These are phyloP conservation scores for Dryadula phaetusa DNA, from an alignment of 2,888 invertebrate genomes.

Conservation along the genomic window DNA sequence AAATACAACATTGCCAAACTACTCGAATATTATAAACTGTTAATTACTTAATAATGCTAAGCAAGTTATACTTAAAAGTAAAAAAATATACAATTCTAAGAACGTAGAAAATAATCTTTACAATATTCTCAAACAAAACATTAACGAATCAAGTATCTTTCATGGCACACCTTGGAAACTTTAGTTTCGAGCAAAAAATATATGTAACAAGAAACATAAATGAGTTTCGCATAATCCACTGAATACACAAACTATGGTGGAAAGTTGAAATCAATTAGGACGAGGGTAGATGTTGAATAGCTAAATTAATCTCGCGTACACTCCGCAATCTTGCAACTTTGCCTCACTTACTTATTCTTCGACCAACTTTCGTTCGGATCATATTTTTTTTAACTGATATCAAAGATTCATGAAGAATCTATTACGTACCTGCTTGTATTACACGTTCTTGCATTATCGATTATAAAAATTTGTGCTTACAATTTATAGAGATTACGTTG, in stretches of 20 bases:
- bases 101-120: too few relatives aligned
- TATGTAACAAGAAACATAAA: slow-evolving; percentile 17
- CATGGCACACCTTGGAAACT: neutral
- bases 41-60: too few relatives aligned
- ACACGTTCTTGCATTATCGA: neutral
- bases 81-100: too few relatives aligned
- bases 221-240: slow-evolving; percentile 5
- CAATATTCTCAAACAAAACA: too few relatives aligned
- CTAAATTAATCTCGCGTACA: slow-evolving; percentile 28
- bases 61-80: too few relatives aligned
- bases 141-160: too few relatives aligned
- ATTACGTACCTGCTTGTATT: neutral
- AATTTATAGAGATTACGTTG: neutral
- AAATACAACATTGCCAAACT: too few relatives aligned
- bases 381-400: slow-evolving; percentile 5
- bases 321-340: slow-evolving; percentile 25
- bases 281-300: slow-evolving; percentile 20
- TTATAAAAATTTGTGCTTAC: neutral
- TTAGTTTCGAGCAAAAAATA: neutral
- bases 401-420: neutral
- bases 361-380: slow-evolving; percentile 3
- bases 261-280: slow-evolving; percentile 26
- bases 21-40: too few relatives aligned
- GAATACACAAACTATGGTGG: slow-evolving; percentile 20
- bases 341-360: slow-evolving; percentile 20